Evolutionary conservation across 2,797 vertebrate genomes (phyloP), one percentile per base, ranked within the genome.

Genomic region (Lacerta agilis): DNA sequence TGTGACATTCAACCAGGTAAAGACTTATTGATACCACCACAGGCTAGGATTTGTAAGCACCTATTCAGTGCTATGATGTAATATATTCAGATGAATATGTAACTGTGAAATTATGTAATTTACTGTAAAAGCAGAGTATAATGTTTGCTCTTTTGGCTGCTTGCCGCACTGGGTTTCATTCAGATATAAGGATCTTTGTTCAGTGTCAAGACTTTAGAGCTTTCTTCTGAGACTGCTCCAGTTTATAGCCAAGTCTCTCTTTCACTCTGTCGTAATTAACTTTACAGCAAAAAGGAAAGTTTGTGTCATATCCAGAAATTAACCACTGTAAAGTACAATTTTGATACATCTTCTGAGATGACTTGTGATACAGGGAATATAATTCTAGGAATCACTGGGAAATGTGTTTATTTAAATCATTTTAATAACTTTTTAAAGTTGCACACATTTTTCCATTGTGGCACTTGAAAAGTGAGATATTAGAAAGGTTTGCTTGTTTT

Each of bases 91-190:
- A 86, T 36, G 69, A 90, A 90, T 90, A 85, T 83, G n/a, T 41
- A 88, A 91, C 87, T 88, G 83, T 83, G 58, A 88, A 93, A 87
- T 90, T 79, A 84, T 0, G 0, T 90, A 71, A 91, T 90, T 93
- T 94, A 90, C 94, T 90, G 84, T 92, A 93, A 92, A 94, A 91
- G 81, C 1, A 0, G 20, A 38, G 49, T 69, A 85, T 81, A 79
- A 38, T 80, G 0, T 93, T 93, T 94, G 89, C 91, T 94, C 49
- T 90, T 91, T 94, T 95, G 90, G 91, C 91, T 87, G 67, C 43
- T 89, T 55, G 80, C 90, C 83, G 87, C 17, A 33, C 17, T 3
- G 0, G 0, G n/a, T 90, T 92, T 25, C 5, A 49, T 82, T 87
- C 71, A 86, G 80, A 93, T 85, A 94, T 83, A 92, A 78, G 86